Evolutionary conservation across 2,113 vertebrate species (phyloP).

Genomic region (Chaetodon auriga): DNA sequence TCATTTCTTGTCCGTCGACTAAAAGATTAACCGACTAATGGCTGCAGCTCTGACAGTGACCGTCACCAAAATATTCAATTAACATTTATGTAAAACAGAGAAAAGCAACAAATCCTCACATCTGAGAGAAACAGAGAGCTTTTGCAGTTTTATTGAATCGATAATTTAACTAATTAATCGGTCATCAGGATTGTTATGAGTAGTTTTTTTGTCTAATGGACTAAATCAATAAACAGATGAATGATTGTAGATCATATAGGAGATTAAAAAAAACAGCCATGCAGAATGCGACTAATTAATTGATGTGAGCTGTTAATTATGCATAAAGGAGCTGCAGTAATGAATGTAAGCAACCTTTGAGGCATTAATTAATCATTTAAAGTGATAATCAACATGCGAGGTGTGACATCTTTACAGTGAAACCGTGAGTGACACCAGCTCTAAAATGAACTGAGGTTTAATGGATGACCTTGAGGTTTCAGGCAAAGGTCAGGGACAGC

Average conservation of each 20-base stretch:
- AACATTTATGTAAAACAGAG: neutral
- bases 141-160: too few relatives aligned
- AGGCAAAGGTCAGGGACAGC: conserved; percentile 46
- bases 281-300: neutral
- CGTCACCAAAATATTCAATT: neutral
- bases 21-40: neutral
- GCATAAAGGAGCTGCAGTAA: neutral
- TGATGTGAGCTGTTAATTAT: conserved; percentile 12
- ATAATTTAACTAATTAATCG: neutral
- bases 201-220: too few relatives aligned
- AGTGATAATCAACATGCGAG: neutral
- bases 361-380: conserved; percentile 39
- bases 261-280: neutral
- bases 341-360: conserved; percentile 26
- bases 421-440: conserved; percentile 23
- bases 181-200: neutral
- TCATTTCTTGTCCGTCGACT: too few relatives aligned
- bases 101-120: neutral
- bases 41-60: neutral
- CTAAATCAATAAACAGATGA: neutral
- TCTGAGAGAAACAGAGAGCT: neutral
- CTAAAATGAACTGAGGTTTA: conserved; percentile 15
- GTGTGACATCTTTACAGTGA: neutral
- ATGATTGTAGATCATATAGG: neutral
- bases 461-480: conserved; percentile 43